These are phyloP conservation scores for Nymphicus hollandicus DNA, from an alignment of 2,113 vertebrate genomes.

Conservation along the genomic window DNA sequence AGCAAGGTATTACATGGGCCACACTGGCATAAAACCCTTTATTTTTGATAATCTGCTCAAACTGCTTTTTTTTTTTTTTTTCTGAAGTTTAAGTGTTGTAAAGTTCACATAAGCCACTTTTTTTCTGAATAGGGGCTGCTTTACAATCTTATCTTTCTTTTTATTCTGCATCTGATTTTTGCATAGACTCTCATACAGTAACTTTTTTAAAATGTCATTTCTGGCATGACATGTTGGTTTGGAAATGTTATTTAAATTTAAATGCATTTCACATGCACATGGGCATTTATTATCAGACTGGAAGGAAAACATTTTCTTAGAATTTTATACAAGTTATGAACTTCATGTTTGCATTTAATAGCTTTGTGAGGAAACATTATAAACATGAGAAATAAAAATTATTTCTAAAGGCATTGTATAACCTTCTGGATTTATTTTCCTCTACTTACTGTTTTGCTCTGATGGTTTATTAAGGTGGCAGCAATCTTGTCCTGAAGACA, in stretches of 20 bases:
- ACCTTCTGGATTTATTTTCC: not conserved
- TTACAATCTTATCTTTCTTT: not conserved
- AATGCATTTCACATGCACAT: not conserved
- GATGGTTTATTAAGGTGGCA: not conserved
- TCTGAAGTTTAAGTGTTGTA: not conserved
- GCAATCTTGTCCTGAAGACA: not conserved
- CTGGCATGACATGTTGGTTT: not conserved
- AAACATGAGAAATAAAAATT: not conserved
- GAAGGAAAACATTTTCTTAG: not conserved
- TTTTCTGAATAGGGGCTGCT: not conserved
- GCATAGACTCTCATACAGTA: accelerated
- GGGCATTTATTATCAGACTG: not conserved
- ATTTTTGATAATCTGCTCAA: no score
- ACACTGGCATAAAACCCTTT: accelerated
- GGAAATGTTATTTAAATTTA: slow-evolving; percentile 6
- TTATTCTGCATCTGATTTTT: not conserved
- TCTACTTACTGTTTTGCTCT: not conserved
- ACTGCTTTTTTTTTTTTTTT: not conserved
- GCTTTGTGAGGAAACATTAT: not conserved
- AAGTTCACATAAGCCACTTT: accelerated
- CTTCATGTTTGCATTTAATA: not conserved
- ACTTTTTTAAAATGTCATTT: not conserved
- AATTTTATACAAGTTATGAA: slow-evolving; percentile 8
- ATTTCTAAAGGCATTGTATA: not conserved
- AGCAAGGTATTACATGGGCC: no score